Evolutionary conservation across 2,888 invertebrate genomes (phyloP).

Genomic region (Bellardia pandia): DNA sequence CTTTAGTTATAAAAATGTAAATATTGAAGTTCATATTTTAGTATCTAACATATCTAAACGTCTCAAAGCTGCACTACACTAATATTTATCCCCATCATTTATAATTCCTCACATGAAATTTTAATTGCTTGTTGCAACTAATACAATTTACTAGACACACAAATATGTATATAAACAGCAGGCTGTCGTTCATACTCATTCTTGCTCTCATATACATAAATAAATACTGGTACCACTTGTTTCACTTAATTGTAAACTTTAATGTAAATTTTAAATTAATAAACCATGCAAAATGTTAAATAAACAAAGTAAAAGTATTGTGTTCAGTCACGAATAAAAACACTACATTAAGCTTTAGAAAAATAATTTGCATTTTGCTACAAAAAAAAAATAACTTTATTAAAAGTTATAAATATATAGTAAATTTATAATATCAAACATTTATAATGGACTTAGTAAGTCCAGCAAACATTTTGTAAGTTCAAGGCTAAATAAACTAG

Average conservation of each 20-base stretch:
- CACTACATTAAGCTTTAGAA: conserved; percentile 12
- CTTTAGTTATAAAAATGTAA: no score
- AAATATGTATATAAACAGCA: background rate
- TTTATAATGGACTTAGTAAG: background rate
- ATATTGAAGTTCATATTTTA: no score
- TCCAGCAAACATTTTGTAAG: background rate
- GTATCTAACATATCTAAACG: no score
- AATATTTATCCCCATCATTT: background rate
- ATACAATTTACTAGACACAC: background rate
- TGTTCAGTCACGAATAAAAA: conserved; percentile 15
- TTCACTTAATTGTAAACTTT: background rate
- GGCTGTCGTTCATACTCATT: background rate
- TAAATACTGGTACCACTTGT: background rate
- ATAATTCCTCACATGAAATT: background rate
- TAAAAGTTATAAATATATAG: background rate
- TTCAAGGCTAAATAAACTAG: background rate
- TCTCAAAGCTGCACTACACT: no score
- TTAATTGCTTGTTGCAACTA: background rate
- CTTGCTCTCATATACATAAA: background rate
- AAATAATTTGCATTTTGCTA: background rate
- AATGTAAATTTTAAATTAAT: conserved; percentile 29
- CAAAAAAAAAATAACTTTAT: background rate
- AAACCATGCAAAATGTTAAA: conserved; percentile 3
- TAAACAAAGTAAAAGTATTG: conserved; percentile 2
- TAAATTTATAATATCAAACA: background rate